These are phyloP conservation scores for Metalampra italica DNA, from an alignment of 2,888 invertebrate species.

Conservation along the genomic window DNA sequence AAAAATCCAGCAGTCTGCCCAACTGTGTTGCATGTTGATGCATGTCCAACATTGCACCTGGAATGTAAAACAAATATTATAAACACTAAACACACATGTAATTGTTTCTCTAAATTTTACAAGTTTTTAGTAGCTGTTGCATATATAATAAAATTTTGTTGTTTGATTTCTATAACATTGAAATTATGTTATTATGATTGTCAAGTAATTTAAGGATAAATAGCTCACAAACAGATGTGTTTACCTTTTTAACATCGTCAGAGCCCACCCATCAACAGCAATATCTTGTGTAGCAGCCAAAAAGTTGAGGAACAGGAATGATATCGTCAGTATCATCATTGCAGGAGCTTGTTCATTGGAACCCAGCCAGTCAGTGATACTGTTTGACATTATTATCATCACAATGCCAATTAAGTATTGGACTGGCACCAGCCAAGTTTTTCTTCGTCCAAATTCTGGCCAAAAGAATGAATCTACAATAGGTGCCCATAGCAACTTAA, in stretches of 20 bases:
- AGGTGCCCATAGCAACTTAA: constrained; percentile 99
- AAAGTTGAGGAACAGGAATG: constrained; percentile 96
- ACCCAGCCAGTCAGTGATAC: constrained; percentile 88
- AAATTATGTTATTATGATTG: no score
- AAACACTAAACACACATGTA: no score
- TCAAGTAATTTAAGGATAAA: no score
- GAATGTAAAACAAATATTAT: constrained; percentile 30
- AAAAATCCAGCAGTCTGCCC: constrained; percentile 99
- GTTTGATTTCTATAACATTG: no score
- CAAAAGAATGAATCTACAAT: constrained; percentile 96
- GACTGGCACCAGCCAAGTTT: constrained; percentile 96
- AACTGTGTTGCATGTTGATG: constrained; percentile 98
- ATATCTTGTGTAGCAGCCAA: constrained; percentile 99
- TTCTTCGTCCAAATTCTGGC: constrained; percentile 91
- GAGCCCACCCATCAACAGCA: constrained; percentile 99
- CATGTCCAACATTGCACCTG: constrained; percentile 96
- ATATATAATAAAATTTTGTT: no score
- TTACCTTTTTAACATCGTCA: constrained; percentile 97
- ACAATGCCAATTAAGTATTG: constrained; percentile 94
- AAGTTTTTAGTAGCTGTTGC: no score
- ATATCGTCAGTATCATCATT: constrained; percentile 86
- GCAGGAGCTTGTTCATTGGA: constrained; percentile 80
- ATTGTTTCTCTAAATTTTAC: no score
- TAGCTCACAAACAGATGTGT: no score
- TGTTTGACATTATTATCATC: constrained; percentile 91